Conservation (phyloP, 2,888 invertebrate genomes). For the Falcaria lacertinaria region DNA sequence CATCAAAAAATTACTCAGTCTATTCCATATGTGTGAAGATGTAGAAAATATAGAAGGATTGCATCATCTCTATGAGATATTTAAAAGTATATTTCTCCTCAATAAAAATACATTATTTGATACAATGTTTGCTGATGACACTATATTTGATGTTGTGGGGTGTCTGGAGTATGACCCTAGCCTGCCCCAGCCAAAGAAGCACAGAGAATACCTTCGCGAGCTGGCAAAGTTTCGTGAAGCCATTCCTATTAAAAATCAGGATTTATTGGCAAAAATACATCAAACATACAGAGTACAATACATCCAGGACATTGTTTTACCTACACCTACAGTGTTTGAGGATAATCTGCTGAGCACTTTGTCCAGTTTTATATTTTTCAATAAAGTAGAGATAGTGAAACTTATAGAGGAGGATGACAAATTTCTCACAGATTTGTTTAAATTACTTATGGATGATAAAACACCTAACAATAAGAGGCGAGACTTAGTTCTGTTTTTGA, state of each 20-base stretch:
- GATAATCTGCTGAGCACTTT: constrained; percentile 98
- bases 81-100: constrained; percentile 98
- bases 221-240: constrained; percentile 95
- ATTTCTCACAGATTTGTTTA: constrained; percentile 96
- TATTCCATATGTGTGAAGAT: constrained; percentile 99
- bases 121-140: constrained; percentile 98
- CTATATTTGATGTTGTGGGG: constrained; percentile 98
- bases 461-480: constrained; percentile 91
- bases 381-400: constrained; percentile 99
- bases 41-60: constrained; percentile 96
- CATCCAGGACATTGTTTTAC: constrained; percentile 98
- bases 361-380: constrained; percentile 99
- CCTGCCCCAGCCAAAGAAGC: constrained; percentile 91
- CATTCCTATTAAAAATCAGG: constrained; percentile 96
- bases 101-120: constrained; percentile 98
- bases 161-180: constrained; percentile 98
- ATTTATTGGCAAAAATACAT: constrained; percentile 98
- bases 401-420: constrained; percentile 98
- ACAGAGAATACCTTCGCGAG: constrained; percentile 96
- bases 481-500: constrained; percentile 97
- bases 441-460: constrained; percentile 92
- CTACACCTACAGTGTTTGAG: constrained; percentile 99
- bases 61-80: constrained; percentile 97
- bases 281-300: constrained; percentile 99
- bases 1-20: constrained; percentile 94